Conservation (phyloP, 2,888 invertebrate species). For the Rugalucina vietnamica region DNA sequence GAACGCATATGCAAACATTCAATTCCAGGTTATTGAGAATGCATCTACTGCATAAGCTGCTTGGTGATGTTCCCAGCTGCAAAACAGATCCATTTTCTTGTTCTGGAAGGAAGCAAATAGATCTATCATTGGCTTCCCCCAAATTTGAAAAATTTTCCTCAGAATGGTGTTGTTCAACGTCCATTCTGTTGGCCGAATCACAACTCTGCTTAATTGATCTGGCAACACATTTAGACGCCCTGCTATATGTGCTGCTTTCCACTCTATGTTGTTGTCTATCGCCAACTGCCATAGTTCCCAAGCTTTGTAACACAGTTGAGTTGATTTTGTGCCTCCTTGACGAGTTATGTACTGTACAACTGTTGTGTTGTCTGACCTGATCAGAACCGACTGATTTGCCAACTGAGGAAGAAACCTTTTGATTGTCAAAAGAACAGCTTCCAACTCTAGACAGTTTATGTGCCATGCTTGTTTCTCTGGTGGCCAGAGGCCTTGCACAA, state of each 20-base stretch:
- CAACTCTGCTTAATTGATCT: constrained; percentile 34
- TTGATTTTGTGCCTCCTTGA: constrained; percentile 55
- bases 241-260: constrained; percentile 40
- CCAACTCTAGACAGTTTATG: constrained; percentile 59
- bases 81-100: constrained; percentile 29
- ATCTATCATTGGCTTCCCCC: constrained; percentile 25
- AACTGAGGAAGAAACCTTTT: constrained; percentile 29
- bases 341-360: constrained; percentile 52
- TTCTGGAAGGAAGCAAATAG: constrained; percentile 52
- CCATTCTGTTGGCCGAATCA: constrained; percentile 41
- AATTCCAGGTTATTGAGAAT: constrained; percentile 36
- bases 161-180: constrained; percentile 13
- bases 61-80: constrained; percentile 37
- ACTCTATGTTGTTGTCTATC: constrained; percentile 3
- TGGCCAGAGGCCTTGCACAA: constrained; percentile 44
- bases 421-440: constrained; percentile 40
- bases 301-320: constrained; percentile 34
- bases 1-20: constrained; percentile 42
- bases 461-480: constrained; percentile 3
- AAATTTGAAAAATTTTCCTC: constrained; percentile 1
- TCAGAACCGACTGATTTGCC: constrained; percentile 30
- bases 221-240: constrained; percentile 35
- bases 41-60: constrained; percentile 42
- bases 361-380: constrained; percentile 49
- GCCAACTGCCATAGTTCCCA: constrained; percentile 52